A percentile compares a stretch with the other conserved stretches of the same genome.
Conservation (phyloP, 2,113 vertebrate genomes). For the Dicrurus megarhynchus region DNA sequence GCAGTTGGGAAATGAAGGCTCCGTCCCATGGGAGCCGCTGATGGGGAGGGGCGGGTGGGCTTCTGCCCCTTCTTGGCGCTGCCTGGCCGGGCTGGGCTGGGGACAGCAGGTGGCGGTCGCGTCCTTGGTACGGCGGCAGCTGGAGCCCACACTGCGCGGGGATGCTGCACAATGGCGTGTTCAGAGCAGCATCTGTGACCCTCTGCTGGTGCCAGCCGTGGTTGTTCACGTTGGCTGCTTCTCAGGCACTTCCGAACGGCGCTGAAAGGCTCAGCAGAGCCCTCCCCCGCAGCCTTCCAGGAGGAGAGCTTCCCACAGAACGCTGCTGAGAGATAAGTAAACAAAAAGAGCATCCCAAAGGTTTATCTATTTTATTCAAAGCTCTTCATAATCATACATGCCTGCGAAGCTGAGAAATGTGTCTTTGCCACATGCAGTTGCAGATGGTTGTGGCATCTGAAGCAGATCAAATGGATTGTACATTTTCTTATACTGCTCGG, state of each 20-base stretch:
- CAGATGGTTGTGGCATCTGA: constrained; percentile 45
- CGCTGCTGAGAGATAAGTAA: neutral
- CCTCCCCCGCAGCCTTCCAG: neutral
- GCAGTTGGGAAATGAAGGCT: rapidly evolving
- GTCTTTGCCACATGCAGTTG: constrained; percentile 11
- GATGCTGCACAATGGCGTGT: neutral
- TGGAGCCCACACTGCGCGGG: rapidly evolving
- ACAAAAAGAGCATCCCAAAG: neutral
- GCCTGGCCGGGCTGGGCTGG: rapidly evolving
- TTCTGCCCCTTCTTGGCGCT: rapidly evolving
- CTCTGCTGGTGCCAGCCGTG: neutral
- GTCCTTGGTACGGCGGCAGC: neutral
- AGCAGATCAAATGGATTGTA: neutral
- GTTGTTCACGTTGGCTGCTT: neutral
- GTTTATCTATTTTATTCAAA: neutral
- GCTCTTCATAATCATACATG: neutral
- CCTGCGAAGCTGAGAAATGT: neutral
- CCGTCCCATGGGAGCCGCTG: neutral
- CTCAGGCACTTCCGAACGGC: neutral
- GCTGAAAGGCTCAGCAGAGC: neutral
- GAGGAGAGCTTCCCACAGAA: neutral
- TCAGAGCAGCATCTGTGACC: neutral
- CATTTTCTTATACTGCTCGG: neutral
- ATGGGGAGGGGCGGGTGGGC: rapidly evolving
- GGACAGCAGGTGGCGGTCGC: constrained; percentile 14